Percentiles rank a stretch among this genome's conserved stretches.
These are phyloP conservation scores for Ruditapes philippinarum DNA, from an alignment of 1,140 invertebrate species.

Conservation along the genomic window DNA sequence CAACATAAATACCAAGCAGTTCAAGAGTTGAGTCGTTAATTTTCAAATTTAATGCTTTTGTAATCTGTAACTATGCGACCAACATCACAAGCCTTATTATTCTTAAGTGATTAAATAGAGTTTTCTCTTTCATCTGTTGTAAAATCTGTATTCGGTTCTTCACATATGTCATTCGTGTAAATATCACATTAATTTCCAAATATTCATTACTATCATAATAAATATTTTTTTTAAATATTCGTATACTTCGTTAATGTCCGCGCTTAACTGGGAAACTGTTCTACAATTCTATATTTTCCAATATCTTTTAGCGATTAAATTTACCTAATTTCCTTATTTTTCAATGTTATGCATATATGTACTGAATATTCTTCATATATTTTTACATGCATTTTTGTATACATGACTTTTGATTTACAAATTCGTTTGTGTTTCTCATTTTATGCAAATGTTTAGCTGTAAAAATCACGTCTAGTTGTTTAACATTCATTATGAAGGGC, in stretches of 20 bases:
- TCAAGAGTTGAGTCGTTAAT: background rate
- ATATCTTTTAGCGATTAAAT: background rate
- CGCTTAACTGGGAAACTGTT: too few relatives aligned
- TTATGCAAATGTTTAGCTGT: background rate
- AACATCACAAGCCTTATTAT: too few relatives aligned
- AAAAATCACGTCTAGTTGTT: background rate
- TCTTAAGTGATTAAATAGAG: background rate
- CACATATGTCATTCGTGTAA: background rate
- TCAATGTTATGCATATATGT: too few relatives aligned
- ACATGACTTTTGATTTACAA: too few relatives aligned
- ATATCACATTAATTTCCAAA: background rate
- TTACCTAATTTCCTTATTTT: background rate
- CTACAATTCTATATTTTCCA: background rate
- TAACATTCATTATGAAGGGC: background rate
- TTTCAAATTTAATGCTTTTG: too few relatives aligned
- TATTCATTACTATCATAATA: too few relatives aligned
- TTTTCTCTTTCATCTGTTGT: background rate
- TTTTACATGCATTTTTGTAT: too few relatives aligned
- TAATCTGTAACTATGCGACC: background rate
- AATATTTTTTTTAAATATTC: background rate
- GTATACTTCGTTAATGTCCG: too few relatives aligned
- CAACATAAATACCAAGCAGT: too few relatives aligned
- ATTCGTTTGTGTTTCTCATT: background rate
- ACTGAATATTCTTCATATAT: too few relatives aligned
- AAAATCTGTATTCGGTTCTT: background rate